Evolutionary conservation across 1,140 invertebrate genomes (phyloP).

Genomic region (Caenorhabditis remanei): DNA sequence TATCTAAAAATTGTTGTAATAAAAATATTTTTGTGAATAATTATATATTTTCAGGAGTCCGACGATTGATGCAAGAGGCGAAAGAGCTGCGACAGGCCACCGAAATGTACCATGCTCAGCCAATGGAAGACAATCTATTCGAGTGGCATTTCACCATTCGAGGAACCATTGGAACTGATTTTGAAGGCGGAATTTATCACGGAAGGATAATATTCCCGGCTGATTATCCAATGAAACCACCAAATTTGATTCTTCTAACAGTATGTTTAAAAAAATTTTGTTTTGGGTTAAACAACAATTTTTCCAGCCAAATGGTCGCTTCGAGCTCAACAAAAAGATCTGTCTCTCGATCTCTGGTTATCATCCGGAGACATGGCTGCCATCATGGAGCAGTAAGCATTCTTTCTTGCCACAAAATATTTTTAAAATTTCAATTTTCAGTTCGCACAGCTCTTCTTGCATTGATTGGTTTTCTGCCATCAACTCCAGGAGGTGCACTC

Average conservation of each 20-base stretch:
- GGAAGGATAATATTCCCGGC: slow-evolving; percentile 87
- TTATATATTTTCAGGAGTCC: slow-evolving; percentile 84
- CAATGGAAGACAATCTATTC: slow-evolving; percentile 94
- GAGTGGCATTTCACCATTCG: slow-evolving; percentile 97
- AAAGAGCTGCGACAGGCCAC: slow-evolving; percentile 86
- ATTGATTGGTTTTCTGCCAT: slow-evolving; percentile 93
- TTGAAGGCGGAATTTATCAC: slow-evolving; percentile 83
- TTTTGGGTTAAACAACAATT: slow-evolving; percentile 33
- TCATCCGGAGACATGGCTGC: slow-evolving; percentile 96
- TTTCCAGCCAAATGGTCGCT: slow-evolving; percentile 90
- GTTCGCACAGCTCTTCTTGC: slow-evolving; percentile 91
- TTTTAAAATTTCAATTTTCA: slow-evolving; percentile 78
- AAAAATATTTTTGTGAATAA: not conserved
- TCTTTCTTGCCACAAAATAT: too few species aligned
- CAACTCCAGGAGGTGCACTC: slow-evolving; percentile 87
- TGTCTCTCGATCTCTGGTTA: slow-evolving; percentile 96
- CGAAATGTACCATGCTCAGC: slow-evolving; percentile 90
- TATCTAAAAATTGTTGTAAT: not conserved
- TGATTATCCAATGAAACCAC: slow-evolving; percentile 98
- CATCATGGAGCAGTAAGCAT: slow-evolving; percentile 87
- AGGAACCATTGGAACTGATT: slow-evolving; percentile 88
- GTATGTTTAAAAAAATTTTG: slow-evolving; percentile 80
- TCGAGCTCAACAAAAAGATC: slow-evolving; percentile 94
- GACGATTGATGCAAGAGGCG: slow-evolving; percentile 92
- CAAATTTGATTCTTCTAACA: slow-evolving; percentile 92